phyloP scores from a whole-genome alignment of 2,888 invertebrate genomes.

The Seladonia tumulorum region DNA sequence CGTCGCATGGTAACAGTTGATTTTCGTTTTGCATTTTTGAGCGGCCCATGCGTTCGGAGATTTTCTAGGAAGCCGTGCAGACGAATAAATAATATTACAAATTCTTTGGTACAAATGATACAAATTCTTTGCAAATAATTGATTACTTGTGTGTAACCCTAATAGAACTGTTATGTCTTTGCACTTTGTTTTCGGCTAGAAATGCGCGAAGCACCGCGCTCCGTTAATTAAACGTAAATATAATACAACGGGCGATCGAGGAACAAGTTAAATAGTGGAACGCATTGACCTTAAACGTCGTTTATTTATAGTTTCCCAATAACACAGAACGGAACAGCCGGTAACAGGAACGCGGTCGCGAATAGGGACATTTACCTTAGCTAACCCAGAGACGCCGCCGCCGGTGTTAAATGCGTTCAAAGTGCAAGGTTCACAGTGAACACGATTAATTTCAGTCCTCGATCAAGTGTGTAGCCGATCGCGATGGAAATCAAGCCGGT shows the following conservation, averaged over 20 bases:
- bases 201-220: background rate
- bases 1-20: too few species aligned
- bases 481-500: conserved; percentile 3
- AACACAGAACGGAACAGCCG: background rate
- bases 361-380: background rate
- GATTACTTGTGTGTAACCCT: too few species aligned
- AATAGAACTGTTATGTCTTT: background rate
- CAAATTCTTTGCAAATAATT: too few species aligned
- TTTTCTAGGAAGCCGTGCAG: too few species aligned
- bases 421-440: background rate
- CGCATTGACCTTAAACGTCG: background rate
- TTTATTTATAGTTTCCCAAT: background rate
- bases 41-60: too few species aligned
- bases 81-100: too few species aligned
- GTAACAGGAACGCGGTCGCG: background rate
- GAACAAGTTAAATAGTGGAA: background rate
- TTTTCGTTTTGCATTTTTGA: too few species aligned
- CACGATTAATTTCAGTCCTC: conserved; percentile 6
- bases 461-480: background rate
- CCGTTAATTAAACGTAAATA: background rate
- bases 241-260: background rate
- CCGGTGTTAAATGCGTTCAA: background rate
- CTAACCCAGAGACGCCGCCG: background rate
- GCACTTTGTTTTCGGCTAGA: background rate
- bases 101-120: too few species aligned